phyloP scores from a whole-genome alignment of 2,888 invertebrate genomes.

The Micoletzkya japonica region DNA sequence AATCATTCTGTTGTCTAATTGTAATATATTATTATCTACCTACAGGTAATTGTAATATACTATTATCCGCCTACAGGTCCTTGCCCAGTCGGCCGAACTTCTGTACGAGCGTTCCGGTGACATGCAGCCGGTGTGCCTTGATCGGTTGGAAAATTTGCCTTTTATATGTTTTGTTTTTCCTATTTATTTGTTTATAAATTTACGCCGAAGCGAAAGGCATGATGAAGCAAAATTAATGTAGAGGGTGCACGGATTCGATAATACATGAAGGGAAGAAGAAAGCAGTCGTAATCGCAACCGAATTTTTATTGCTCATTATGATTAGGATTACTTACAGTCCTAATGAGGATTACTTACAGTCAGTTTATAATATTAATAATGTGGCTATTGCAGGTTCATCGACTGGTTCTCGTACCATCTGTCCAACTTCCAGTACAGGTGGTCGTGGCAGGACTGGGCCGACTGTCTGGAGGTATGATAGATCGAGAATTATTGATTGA shows the following conservation, averaged over 20 bases:
- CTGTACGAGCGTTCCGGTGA: conserved; percentile 91
- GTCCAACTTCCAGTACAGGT: conserved; percentile 97
- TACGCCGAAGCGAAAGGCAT: too few species aligned
- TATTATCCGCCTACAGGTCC: conserved; percentile 52
- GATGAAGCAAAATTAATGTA: too few species aligned
- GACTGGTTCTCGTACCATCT: conserved; percentile 97
- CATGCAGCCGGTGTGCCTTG: conserved; percentile 95
- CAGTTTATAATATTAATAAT: not conserved
- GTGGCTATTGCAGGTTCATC: conserved; percentile 80
- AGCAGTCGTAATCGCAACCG: too few species aligned
- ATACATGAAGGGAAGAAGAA: too few species aligned
- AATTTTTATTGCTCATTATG: not conserved
- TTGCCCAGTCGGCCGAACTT: conserved; percentile 96
- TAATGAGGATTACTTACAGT: not conserved
- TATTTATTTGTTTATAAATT: too few species aligned
- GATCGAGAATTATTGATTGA: conserved; percentile 27
- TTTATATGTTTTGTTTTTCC: too few species aligned
- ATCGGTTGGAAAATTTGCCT: conserved; percentile 71
- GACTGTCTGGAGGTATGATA: conserved; percentile 61
- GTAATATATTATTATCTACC: too few species aligned
- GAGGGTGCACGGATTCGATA: too few species aligned
- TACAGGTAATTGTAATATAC: too few species aligned
- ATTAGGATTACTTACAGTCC: not conserved
- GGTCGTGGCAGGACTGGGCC: conserved; percentile 82
- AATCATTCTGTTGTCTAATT: too few species aligned